These are phyloP conservation scores for Colletes gigas DNA, from an alignment of 1,140 invertebrate genomes.

Conservation along the genomic window DNA sequence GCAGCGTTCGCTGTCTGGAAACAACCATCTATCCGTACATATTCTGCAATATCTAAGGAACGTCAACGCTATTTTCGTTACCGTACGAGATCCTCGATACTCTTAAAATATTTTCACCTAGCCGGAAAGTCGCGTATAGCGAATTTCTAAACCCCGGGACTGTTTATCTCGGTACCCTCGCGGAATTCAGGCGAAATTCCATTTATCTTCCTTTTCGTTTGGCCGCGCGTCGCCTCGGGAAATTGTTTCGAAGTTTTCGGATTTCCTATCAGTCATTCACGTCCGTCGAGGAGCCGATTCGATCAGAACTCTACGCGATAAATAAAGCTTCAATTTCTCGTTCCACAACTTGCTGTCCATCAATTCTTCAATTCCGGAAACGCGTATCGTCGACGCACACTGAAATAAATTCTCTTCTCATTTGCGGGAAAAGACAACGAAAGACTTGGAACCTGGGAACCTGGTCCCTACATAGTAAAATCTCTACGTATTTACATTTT, in stretches of 20 bases:
- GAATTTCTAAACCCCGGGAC: not conserved
- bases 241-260: slow-evolving; percentile 53
- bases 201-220: slow-evolving; percentile 62
- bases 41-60: too few relatives aligned
- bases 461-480: not conserved
- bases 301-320: slow-evolving; percentile 61
- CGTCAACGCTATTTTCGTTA: too few relatives aligned
- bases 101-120: not conserved
- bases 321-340: slow-evolving; percentile 63
- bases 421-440: slow-evolving; percentile 3
- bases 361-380: slow-evolving; percentile 37
- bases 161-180: slow-evolving; percentile 46
- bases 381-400: slow-evolving; percentile 16
- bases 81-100: not conserved
- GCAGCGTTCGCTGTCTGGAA: too few relatives aligned
- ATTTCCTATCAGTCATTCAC: slow-evolving; percentile 63
- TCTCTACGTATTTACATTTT: too few relatives aligned
- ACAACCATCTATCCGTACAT: too few relatives aligned
- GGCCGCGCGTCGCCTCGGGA: slow-evolving; percentile 11
- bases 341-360: slow-evolving; percentile 33
- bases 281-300: slow-evolving; percentile 49
- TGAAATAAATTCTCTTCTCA: slow-evolving; percentile 45
- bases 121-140: not conserved
- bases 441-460: not conserved
- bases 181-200: slow-evolving; percentile 49